Evolutionary conservation across 1,140 invertebrate species (phyloP).

Genomic region (Holcopasites calliopsidis): DNA sequence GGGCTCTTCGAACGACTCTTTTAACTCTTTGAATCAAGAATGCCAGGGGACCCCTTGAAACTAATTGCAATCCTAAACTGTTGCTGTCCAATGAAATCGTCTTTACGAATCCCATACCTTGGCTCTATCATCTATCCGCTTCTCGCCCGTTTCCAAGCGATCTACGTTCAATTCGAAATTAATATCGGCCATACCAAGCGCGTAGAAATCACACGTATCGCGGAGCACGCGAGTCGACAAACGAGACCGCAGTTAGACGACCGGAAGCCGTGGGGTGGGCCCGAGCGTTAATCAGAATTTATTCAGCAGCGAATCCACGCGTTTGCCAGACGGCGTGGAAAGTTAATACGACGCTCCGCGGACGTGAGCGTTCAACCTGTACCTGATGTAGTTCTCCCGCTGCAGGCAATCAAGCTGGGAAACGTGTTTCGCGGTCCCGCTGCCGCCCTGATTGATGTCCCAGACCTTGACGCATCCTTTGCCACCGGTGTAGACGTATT

Average conservation of each 20-base stretch:
- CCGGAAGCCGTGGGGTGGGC: background rate
- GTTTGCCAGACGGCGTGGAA: conserved; percentile 43
- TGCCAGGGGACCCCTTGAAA: no score
- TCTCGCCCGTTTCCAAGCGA: background rate
- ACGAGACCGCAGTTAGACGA: conserved; percentile 20
- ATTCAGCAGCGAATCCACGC: conserved; percentile 48
- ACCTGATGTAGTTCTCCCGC: conserved; percentile 98
- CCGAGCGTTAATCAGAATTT: conserved; percentile 45
- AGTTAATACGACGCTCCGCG: conserved; percentile 55
- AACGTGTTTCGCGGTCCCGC: conserved; percentile 87
- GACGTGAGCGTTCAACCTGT: conserved; percentile 52
- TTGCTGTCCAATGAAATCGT: no score
- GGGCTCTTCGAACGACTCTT: no score
- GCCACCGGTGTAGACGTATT: conserved; percentile 98
- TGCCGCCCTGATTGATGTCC: conserved; percentile 92
- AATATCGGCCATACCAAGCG: no score
- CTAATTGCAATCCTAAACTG: no score
- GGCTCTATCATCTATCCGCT: no score
- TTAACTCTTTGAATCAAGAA: no score
- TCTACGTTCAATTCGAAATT: background rate
- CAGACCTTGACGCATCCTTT: conserved; percentile 99
- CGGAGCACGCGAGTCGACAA: background rate
- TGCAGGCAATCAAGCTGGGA: conserved; percentile 97
- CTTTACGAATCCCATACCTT: no score
- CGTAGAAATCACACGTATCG: conserved; percentile 25